Conservation (phyloP, 2,888 invertebrate genomes). For the Spodoptera picta region DNA sequence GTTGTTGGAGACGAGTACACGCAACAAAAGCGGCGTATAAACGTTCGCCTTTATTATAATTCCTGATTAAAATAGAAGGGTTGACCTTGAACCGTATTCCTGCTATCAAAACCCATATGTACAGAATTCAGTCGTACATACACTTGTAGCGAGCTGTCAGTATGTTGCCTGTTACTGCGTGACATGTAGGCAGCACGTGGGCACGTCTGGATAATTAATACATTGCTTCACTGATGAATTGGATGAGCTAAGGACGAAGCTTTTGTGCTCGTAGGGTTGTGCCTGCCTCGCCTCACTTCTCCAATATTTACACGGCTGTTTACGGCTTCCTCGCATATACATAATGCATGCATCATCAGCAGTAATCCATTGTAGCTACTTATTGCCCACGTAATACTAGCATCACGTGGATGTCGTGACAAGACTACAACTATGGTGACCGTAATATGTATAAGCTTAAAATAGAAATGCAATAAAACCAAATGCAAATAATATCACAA, state of each 20-base stretch:
- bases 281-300: not conserved
- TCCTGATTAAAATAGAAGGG: too few species aligned
- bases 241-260: constrained; percentile 44
- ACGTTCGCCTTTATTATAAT: too few species aligned
- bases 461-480: too few species aligned
- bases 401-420: constrained; percentile 9
- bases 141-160: not conserved
- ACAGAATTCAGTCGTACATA: constrained; percentile 14
- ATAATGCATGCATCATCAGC: not conserved
- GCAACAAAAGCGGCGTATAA: too few species aligned
- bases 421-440: not conserved
- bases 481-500: too few species aligned
- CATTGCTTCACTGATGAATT: constrained; percentile 28
- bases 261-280: constrained; percentile 44
- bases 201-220: constrained; percentile 49
- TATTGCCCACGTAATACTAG: not conserved
- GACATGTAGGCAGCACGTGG: constrained; percentile 54
- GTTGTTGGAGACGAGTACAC: too few species aligned
- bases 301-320: constrained; percentile 10
- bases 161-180: constrained; percentile 24
- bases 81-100: not conserved
- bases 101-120: constrained; percentile 1
- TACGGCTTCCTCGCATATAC: constrained; percentile 9
- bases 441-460: not conserved
- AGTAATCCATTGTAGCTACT: constrained; percentile 20